Base-by-base conservation (phyloP, 1,140 invertebrate species). In the Lasioglossum baleicum region DNA sequence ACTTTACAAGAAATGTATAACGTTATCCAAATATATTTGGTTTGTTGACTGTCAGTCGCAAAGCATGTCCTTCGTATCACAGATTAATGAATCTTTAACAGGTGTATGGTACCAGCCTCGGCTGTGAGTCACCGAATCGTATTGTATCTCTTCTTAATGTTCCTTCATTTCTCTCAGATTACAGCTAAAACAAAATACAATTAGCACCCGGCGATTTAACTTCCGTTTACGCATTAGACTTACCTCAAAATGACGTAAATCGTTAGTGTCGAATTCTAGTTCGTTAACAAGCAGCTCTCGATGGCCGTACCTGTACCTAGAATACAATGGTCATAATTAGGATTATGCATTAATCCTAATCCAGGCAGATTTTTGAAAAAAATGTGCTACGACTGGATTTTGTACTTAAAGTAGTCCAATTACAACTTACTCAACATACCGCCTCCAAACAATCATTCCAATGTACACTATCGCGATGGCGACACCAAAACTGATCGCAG, bases 231-330 rank as follows among this genome's bases (percentile, higher is more conserved):
- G 35, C n/a, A 26, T 17, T 67, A 2, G 0, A n/a, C 70, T 86
- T 85, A 94, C 92, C 88, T 93, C 93, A 83, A 93, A 93, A 70
- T 93, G 88, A 48, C 83, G 90, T 51, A 93, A 80, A 81, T 93
- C 92, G 72, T 90, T 91, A 7, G 89, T 86, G 80, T 93, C 92
- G 40, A 92, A 91, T 75, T 93, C 92, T 56, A 92, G 86, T 58
- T 93, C 92, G 48, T 94, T 93, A 22, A 93, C 91, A 3, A 94
- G 83, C 65, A 93, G 84, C 56, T 93, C 90, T 31, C 93, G 86
- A 78, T 90, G 92, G 22, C 92, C 92, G 66, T 93, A 92, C 72
- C 89, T 81, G 69, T 89, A 90, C 61, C 93, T 94, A 65, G 56
- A 90, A 89, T 13, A 26, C 26, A 26, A 26, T 26, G 26, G 26